A percentile compares a stretch with the other conserved stretches of the same genome.
These are phyloP conservation scores for Pollimyrus isidori DNA, from an alignment of 2,113 vertebrate genomes.

Conservation along the genomic window DNA sequence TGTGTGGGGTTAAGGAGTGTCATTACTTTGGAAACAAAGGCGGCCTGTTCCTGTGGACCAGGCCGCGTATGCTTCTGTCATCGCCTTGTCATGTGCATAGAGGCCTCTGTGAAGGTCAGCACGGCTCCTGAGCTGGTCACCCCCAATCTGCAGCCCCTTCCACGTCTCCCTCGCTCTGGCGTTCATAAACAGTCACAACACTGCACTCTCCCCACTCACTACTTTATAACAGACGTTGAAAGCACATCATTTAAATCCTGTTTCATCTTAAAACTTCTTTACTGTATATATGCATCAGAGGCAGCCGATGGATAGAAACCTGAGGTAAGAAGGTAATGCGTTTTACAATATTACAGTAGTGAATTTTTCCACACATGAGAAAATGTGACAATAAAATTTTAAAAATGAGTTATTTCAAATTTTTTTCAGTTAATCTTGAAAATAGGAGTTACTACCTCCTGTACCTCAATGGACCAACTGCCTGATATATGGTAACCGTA, in stretches of 20 bases:
- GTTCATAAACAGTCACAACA: background rate
- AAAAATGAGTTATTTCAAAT: background rate
- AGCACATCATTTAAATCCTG: background rate
- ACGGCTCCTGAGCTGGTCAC: too few species aligned
- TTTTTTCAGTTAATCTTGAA: background rate
- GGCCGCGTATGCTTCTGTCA: background rate
- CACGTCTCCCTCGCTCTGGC: background rate
- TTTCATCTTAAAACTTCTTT: background rate
- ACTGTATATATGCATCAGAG: background rate
- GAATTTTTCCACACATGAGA: background rate
- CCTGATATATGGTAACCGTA: background rate
- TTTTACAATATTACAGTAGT: background rate
- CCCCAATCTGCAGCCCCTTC: background rate
- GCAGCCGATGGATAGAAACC: background rate
- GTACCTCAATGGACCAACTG: background rate
- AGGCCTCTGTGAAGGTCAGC: background rate
- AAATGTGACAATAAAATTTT: background rate
- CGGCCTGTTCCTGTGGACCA: background rate
- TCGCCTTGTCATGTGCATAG: background rate
- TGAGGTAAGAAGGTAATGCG: background rate
- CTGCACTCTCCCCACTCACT: background rate
- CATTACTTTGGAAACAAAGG: conserved; percentile 3
- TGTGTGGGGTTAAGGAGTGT: background rate
- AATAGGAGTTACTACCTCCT: background rate
- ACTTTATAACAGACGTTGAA: background rate